These are phyloP conservation scores for Leucophenga maculata DNA, from an alignment of 2,888 invertebrate species.

Conservation along the genomic window DNA sequence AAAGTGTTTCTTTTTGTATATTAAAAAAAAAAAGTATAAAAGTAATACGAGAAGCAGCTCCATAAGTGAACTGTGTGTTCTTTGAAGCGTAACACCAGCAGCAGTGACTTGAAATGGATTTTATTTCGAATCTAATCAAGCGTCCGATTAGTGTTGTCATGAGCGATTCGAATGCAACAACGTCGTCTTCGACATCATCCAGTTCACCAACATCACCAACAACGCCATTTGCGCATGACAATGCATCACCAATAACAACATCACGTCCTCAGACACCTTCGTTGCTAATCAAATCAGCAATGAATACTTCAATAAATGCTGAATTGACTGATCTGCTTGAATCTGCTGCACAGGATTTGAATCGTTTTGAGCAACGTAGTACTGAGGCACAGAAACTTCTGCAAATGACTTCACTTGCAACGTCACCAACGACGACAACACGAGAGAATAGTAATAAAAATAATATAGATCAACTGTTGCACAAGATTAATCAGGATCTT, in stretches of 20 bases:
- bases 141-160: constrained; percentile 64
- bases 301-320: constrained; percentile 41
- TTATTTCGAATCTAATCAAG: constrained; percentile 69
- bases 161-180: constrained; percentile 38
- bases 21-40: constrained; percentile 32
- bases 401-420: neutral
- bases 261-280: constrained; percentile 7
- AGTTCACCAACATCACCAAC: no score
- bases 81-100: neutral
- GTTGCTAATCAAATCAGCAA: constrained; percentile 30
- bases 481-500: constrained; percentile 65
- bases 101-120: constrained; percentile 60
- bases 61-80: neutral
- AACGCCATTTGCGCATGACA: no score
- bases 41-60: constrained; percentile 14
- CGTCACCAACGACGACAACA: constrained; percentile 12
- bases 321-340: constrained; percentile 42
- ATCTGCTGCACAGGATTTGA: constrained; percentile 46
- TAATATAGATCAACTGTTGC: constrained; percentile 60
- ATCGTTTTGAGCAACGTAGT: constrained; percentile 34
- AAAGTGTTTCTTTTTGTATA: neutral
- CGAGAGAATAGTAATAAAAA: constrained; percentile 35
- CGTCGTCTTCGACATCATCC: neutral
- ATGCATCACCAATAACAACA: no score
- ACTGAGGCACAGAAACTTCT: neutral